Conservation (phyloP, 2,797 vertebrate genomes). For the Acanthurus leucopareius region DNA sequence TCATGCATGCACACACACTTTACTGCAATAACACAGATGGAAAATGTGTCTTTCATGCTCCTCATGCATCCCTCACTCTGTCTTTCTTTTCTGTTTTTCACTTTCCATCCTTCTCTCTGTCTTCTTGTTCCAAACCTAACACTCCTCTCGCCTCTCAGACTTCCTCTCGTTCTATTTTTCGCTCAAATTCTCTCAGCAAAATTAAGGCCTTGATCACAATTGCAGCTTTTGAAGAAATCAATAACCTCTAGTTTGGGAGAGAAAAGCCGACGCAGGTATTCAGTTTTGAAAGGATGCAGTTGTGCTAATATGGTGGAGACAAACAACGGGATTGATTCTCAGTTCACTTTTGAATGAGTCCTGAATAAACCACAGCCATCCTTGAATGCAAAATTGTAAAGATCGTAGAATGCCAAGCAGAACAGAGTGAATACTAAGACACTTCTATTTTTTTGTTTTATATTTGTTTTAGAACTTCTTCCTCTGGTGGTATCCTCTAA, state of each 20-base stretch:
- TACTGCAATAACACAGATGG: conserved; percentile 1
- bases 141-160: not conserved
- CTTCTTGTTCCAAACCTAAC: not conserved
- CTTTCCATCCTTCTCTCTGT: not conserved
- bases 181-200: not conserved
- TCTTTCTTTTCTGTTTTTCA: not conserved
- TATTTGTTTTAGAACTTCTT: not conserved
- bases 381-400: not conserved
- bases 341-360: not conserved
- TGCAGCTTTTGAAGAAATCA: not conserved
- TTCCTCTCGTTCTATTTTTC: not conserved
- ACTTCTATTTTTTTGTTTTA: not conserved
- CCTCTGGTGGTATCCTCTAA: not conserved
- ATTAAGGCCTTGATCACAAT: conserved; percentile 7
- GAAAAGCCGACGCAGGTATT: not conserved
- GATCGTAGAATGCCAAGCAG: not conserved
- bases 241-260: not conserved
- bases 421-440: not conserved
- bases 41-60: conserved; percentile 7
- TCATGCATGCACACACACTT: conserved; percentile 11
- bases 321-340: not conserved
- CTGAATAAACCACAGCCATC: not conserved
- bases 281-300: not conserved
- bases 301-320: not conserved
- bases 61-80: not conserved